Evolutionary conservation across 2,888 invertebrate species (phyloP).

Genomic region (Globia sparganii): DNA sequence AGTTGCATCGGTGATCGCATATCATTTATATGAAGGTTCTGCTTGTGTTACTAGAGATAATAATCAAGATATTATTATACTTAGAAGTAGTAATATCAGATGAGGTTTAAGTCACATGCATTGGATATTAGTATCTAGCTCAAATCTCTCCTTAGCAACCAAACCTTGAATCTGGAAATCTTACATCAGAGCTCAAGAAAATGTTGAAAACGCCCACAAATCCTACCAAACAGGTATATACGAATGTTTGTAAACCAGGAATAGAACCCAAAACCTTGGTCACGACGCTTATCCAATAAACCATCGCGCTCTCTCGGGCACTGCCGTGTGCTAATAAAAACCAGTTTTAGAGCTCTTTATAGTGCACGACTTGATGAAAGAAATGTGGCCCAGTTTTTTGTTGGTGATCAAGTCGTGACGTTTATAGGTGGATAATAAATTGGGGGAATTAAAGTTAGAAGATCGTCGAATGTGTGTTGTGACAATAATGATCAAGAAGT

Average conservation of each 20-base stretch:
- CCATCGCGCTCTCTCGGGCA: slow-evolving; percentile 79
- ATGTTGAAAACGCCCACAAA: slow-evolving; percentile 54
- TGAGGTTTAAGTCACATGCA: not conserved
- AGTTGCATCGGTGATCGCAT: not conserved
- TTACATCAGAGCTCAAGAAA: slow-evolving; percentile 55
- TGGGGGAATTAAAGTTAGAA: not conserved
- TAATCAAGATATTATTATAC: not conserved
- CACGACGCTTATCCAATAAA: slow-evolving; percentile 84
- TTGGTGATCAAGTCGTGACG: slow-evolving; percentile 33
- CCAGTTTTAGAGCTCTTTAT: slow-evolving; percentile 74
- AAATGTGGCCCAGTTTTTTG: slow-evolving; percentile 23
- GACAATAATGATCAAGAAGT: not conserved
- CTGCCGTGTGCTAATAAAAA: slow-evolving; percentile 81
- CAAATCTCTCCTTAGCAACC: not conserved
- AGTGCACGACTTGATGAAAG: slow-evolving; percentile 63
- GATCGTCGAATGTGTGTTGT: not conserved
- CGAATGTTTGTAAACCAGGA: slow-evolving; percentile 73
- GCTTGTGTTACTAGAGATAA: not conserved
- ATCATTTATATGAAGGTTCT: not conserved
- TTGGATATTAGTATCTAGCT: not conserved
- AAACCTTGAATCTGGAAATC: slow-evolving; percentile 44
- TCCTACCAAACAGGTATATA: slow-evolving; percentile 62
- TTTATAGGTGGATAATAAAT: slow-evolving; percentile 20
- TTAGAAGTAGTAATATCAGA: too few species aligned
- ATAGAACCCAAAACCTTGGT: slow-evolving; percentile 81